Conservation (phyloP, 2,888 invertebrate species). For the Agriotes lineatus region DNA sequence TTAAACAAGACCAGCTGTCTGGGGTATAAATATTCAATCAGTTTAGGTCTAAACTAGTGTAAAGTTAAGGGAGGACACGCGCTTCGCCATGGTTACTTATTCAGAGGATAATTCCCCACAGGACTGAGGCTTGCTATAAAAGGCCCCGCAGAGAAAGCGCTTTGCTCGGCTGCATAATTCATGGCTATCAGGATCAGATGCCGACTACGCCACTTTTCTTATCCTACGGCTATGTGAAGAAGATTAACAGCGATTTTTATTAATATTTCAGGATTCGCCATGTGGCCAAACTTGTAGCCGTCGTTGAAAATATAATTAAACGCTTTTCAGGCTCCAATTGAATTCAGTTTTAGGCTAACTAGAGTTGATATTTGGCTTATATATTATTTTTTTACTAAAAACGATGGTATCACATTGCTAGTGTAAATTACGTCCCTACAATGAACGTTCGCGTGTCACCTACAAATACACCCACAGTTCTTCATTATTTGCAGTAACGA, state of each 20-base stretch:
- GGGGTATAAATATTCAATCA: constrained; percentile 33
- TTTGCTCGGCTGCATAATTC: constrained; percentile 41
- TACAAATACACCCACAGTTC: constrained; percentile 6
- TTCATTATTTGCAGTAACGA: constrained; percentile 19
- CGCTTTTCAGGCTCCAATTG: not conserved
- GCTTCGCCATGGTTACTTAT: constrained; percentile 39
- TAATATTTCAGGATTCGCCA: not conserved
- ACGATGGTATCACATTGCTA: not conserved
- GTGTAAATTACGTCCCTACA: not conserved
- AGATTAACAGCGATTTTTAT: constrained; percentile 28
- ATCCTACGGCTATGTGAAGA: constrained; percentile 23
- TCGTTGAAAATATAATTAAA: too few relatives aligned
- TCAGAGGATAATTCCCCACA: constrained; percentile 41
- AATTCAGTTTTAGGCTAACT: too few relatives aligned
- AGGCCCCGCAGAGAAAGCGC: constrained; percentile 41
- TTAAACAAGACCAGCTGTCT: constrained; percentile 27
- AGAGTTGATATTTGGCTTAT: not conserved
- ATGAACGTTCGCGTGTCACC: constrained; percentile 16
- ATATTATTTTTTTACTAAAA: not conserved
- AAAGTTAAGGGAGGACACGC: constrained; percentile 36
- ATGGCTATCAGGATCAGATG: constrained; percentile 38
- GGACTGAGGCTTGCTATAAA: constrained; percentile 42
- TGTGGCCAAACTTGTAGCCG: too few relatives aligned
- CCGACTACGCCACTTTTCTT: constrained; percentile 34
- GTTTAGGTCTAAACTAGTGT: constrained; percentile 36